Conservation (phyloP, 35 echinoderm and acorn worm genomes). For the Chiridota heheva region DNA sequence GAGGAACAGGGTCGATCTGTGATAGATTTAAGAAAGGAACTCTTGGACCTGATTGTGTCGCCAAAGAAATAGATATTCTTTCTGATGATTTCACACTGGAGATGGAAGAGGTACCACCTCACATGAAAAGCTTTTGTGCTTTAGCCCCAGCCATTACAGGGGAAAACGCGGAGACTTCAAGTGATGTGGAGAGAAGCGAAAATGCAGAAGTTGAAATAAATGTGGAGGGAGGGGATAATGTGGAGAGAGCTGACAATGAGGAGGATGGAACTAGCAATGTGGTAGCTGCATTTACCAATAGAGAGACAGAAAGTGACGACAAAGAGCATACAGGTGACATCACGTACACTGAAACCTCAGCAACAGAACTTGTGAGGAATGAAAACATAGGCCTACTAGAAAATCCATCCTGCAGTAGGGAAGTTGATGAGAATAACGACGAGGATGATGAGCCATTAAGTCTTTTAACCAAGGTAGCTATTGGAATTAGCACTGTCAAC, state of each 20-base stretch:
- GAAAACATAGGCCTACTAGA: neutral
- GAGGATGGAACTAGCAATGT: neutral
- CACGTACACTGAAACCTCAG: neutral
- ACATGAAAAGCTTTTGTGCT: no score
- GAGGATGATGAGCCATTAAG: conserved; percentile 13
- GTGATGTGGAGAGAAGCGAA: neutral
- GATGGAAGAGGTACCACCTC: no score
- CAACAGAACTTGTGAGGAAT: neutral
- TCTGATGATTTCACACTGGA: no score
- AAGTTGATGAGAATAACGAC: neutral
- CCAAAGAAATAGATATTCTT: no score
- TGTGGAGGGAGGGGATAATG: neutral
- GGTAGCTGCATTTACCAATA: neutral
- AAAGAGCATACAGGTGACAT: no score
- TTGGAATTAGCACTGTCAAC: neutral
- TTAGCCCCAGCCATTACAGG: no score
- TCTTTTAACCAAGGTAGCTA: conserved; percentile 1
- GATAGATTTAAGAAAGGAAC: conserved; percentile 10
- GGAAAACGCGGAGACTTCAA: no score
- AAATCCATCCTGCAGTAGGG: neutral
- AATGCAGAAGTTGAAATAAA: neutral
- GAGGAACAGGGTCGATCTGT: neutral
- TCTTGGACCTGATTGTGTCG: no score
- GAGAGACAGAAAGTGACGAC: neutral
- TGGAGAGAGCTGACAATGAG: neutral